Evolutionary conservation across 2,888 invertebrate species (phyloP).

Genomic region (Cremastinae sp.): DNA sequence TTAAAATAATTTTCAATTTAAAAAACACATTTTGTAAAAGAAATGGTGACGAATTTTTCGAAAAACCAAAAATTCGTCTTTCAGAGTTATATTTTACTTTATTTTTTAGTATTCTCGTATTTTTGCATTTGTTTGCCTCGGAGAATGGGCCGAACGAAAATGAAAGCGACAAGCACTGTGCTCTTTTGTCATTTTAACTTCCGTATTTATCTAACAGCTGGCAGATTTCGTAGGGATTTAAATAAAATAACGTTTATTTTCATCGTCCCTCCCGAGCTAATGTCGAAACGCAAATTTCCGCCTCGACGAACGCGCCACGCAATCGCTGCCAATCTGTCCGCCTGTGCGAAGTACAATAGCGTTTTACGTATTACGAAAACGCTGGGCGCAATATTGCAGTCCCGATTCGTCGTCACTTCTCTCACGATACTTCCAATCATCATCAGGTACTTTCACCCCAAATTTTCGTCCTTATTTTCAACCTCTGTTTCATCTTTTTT

Average conservation of each 20-base stretch:
- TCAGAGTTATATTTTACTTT: no score
- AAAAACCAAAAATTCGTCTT: no score
- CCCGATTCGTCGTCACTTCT: constrained; percentile 16
- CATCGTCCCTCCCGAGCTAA: constrained; percentile 29
- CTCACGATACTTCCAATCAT: constrained; percentile 47
- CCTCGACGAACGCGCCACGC: constrained; percentile 33
- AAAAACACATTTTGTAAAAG: no score
- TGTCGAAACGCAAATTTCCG: constrained; percentile 64
- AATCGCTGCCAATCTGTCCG: constrained; percentile 18
- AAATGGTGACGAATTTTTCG: no score
- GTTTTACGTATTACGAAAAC: no score
- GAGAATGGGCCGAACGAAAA: no score
- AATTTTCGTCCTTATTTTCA: constrained; percentile 25
- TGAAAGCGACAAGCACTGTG: constrained; percentile 43
- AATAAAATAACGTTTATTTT: constrained; percentile 56
- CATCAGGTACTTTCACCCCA: constrained; percentile 27
- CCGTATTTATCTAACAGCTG: constrained; percentile 31
- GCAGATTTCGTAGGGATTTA: constrained; percentile 50
- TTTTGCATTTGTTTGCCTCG: no score
- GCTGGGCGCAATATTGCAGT: constrained; percentile 40
- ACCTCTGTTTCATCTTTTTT: neutral
- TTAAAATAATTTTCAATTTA: no score
- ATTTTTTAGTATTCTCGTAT: no score
- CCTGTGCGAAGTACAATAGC: no score
- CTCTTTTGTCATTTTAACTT: constrained; percentile 13